A percentile compares a stretch with the other conserved stretches of the same genome.
Evolutionary conservation across 2,113 vertebrate species (phyloP).

Genomic region (Cynoglossus semilaevis): DNA sequence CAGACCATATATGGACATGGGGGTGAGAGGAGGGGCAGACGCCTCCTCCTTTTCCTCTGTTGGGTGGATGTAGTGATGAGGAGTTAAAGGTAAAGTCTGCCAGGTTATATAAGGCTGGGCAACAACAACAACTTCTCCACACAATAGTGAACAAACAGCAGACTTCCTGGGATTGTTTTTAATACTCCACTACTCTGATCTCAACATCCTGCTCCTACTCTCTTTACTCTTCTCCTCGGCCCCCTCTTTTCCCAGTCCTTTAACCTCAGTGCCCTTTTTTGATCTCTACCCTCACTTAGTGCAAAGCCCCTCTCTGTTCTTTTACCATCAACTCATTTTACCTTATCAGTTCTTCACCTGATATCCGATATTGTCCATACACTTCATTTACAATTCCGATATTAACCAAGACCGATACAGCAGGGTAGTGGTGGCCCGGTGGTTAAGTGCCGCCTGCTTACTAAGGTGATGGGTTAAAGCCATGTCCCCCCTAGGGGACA

Average conservation of each 20-base stretch:
- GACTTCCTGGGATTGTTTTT: slow-evolving; percentile 57
- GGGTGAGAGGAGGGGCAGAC: background rate
- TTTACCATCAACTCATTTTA: background rate
- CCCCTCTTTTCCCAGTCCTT: background rate
- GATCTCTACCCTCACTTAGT: no score
- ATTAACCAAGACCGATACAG: no score
- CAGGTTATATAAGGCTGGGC: slow-evolving; percentile 45
- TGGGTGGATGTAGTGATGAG: background rate
- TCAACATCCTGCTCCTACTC: slow-evolving; percentile 23
- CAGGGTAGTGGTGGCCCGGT: no score
- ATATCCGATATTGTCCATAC: no score
- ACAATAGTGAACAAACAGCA: slow-evolving; percentile 53
- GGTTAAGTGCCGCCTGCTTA: no score
- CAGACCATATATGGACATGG: slow-evolving; percentile 14
- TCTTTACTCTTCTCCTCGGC: background rate
- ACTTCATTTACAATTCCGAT: no score
- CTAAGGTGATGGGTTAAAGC: no score
- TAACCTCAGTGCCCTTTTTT: background rate
- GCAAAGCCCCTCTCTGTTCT: no score
- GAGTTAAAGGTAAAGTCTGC: slow-evolving; percentile 47
- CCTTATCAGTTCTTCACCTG: no score
- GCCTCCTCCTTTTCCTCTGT: slow-evolving; percentile 21
- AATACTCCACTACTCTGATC: background rate
- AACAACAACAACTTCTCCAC: slow-evolving; percentile 49
- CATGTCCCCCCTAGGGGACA: no score